phyloP scores from a whole-genome alignment of 2,888 invertebrate genomes.

The Eurois occulta region DNA sequence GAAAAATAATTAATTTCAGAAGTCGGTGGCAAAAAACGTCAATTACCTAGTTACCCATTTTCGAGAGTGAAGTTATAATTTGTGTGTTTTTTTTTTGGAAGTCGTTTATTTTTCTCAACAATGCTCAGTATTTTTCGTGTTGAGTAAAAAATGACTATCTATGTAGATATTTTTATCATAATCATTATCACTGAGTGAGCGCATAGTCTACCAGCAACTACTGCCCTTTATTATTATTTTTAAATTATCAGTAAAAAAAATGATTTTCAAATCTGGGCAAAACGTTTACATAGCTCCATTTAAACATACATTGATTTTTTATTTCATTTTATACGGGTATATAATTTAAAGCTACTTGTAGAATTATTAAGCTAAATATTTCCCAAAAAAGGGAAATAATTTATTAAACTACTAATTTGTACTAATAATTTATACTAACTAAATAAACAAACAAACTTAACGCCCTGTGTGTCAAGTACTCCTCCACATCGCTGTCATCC shows the following conservation, averaged over 20 bases:
- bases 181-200: not conserved
- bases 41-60: not conserved
- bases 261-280: not conserved
- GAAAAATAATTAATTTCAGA: no score
- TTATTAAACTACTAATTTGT: no score
- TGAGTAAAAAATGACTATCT: not conserved
- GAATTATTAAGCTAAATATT: no score
- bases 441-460: no score
- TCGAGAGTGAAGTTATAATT: not conserved
- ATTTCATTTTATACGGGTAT: no score
- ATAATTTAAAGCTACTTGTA: no score
- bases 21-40: no score
- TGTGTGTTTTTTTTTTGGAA: no score
- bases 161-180: not conserved
- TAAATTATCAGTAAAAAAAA: not conserved
- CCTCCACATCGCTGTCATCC: no score
- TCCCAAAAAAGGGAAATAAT: no score
- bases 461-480: no score
- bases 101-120: not conserved
- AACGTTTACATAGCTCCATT: not conserved
- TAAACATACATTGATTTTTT: not conserved
- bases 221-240: not conserved
- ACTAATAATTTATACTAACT: no score
- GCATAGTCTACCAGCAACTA: not conserved
- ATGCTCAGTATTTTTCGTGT: conserved; percentile 2